Base-by-base conservation (phyloP, 1,140 invertebrate species). In the Atta cephalotes region DNA sequence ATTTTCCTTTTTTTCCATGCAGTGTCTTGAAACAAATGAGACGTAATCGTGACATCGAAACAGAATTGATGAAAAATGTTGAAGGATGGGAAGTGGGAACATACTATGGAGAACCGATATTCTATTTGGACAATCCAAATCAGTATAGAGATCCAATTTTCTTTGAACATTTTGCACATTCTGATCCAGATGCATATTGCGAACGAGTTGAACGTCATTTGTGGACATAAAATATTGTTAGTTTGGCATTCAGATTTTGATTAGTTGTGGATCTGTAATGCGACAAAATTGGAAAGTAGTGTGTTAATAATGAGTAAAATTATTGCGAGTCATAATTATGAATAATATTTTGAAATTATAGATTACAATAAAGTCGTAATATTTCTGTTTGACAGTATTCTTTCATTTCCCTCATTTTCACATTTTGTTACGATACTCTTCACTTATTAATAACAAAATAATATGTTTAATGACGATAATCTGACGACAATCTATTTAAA, bases 81-180 rank as follows among this genome's bases (percentile, higher is more conserved):
- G 63, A 82, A 1, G 0, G 16, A 7, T 90, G 89, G 89, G 77
- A 90, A 68, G 66, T 79, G 0, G 89, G 89, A n/a, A 90, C 77
- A 4, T 86, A 58, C 0, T 88, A 82, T 21, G 89, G 87, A 25
- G 39, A 18, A 1, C 77, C 60, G 1, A 28, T 84, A 63, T 90
- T 53, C n/a, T 28, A n/a, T 9, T 12, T 62, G 18, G 0, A 66
- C 0, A 35, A 78, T 0, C 10, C 49, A 45, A 76, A 90, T 51
- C 31, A 56, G 10, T 88, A 5, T 14, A n/a, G 78, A 1, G 65
- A 78, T 0, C 89, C 89, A 1, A 3, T 12, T 3, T 49, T 16
- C 2, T 0, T 0, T 0, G 87, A 88, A 49, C 56, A 74, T 12
- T 56, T 76, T 39, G 39, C 12, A 3, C 60, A 76, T 25, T 0